Conservation (phyloP, 1,140 invertebrate species). For the Drosophila takahashii region DNA sequence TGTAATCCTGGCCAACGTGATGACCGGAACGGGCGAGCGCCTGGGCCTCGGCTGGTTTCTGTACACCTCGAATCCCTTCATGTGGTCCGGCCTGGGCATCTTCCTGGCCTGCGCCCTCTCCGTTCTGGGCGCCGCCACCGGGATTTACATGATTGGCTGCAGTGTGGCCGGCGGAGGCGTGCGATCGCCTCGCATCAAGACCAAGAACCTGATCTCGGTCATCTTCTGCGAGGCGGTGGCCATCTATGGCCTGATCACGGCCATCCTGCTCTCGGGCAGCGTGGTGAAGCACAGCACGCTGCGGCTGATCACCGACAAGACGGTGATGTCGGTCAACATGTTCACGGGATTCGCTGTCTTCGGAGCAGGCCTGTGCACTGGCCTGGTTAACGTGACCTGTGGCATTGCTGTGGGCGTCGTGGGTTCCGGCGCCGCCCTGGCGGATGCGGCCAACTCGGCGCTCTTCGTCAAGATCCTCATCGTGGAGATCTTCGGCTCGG, state of each 20-base stretch:
- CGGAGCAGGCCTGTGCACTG: conserved; percentile 96
- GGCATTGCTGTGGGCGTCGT: conserved; percentile 98
- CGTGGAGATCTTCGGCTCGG: conserved; percentile 99
- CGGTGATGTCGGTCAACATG: conserved; percentile 87
- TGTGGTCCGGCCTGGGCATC: conserved; percentile 97
- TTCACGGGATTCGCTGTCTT: conserved; percentile 96
- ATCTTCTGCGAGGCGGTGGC: conserved; percentile 99
- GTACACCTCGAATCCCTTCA: conserved; percentile 92
- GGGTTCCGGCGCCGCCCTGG: conserved; percentile 96
- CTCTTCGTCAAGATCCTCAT: conserved; percentile 99
- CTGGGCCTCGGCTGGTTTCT: conserved; percentile 96
- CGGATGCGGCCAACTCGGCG: conserved; percentile 97
- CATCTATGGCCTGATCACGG: conserved; percentile 98
- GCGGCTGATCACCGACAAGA: conserved; percentile 29
- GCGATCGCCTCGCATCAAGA: conserved; percentile 99
- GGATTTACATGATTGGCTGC: conserved; percentile 97
- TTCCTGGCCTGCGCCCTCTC: conserved; percentile 96
- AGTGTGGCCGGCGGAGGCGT: conserved; percentile 99
- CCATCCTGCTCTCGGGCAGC: conserved; percentile 96
- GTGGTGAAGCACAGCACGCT: conserved; percentile 86
- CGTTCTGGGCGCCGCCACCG: conserved; percentile 98
- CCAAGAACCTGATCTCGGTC: conserved; percentile 99
- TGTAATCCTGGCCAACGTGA: conserved; percentile 90
- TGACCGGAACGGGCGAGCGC: conserved; percentile 93
- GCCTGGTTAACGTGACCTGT: conserved; percentile 96